Percentiles rank a stretch among this genome's conserved stretches.
phyloP scores from a whole-genome alignment of 2,797 vertebrate genomes.

The Percopsis omiscomaycus region DNA sequence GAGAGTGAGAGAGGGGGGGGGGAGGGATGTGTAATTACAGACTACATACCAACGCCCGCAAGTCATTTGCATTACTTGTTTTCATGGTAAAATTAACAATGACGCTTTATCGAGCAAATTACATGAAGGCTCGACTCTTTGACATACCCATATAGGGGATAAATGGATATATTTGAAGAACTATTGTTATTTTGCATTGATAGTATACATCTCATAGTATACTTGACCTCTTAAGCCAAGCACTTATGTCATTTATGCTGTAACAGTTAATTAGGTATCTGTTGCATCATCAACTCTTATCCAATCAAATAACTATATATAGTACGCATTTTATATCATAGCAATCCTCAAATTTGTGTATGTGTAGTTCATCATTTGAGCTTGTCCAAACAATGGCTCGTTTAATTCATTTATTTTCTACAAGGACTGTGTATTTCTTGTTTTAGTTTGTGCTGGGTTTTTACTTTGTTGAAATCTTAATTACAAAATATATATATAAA shows the following conservation, averaged over 20 bases:
- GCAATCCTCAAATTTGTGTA: no score
- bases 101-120: slow-evolving; percentile 51
- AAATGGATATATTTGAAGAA: no score
- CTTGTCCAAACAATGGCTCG: no score
- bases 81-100: slow-evolving; percentile 53
- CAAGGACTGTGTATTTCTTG: no score
- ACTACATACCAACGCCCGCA: slow-evolving; percentile 67
- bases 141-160: neutral
- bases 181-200: no score
- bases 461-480: no score
- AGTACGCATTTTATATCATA: no score
- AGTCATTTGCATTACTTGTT: slow-evolving; percentile 64
- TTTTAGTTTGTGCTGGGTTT: no score
- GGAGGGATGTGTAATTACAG: slow-evolving; percentile 66
- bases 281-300: slow-evolving; percentile 23
- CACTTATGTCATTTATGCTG: slow-evolving; percentile 30
- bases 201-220: slow-evolving; percentile 25
- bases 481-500: no score
- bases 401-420: no score
- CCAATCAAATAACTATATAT: slow-evolving; percentile 28
- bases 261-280: neutral
- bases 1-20: neutral
- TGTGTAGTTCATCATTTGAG: no score
- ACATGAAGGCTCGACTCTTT: slow-evolving; percentile 20
- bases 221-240: slow-evolving; percentile 60